These are phyloP conservation scores for Xestoiulus laeticollis DNA, from an alignment of 2,888 invertebrate genomes.

Conservation along the genomic window DNA sequence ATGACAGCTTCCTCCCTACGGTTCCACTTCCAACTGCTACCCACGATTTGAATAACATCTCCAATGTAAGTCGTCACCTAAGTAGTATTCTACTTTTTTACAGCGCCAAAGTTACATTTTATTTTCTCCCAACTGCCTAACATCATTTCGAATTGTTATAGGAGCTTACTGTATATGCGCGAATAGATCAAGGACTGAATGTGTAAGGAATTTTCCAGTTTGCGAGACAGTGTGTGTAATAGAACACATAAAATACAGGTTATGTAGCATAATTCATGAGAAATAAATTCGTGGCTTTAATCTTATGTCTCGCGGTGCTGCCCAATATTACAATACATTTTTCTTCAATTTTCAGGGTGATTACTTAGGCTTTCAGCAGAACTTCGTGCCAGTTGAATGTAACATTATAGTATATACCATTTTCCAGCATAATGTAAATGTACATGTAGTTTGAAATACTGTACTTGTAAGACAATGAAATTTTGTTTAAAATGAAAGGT, in stretches of 20 bases:
- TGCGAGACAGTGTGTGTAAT: background rate
- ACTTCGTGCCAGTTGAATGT: no score
- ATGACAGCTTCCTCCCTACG: background rate
- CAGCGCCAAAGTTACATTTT: background rate
- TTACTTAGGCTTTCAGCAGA: no score
- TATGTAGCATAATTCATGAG: background rate
- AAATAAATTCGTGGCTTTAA: background rate
- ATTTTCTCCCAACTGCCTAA: background rate
- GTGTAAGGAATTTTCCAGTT: background rate
- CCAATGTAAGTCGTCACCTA: background rate
- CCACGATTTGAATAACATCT: background rate
- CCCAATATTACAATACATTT: background rate
- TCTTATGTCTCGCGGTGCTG: background rate
- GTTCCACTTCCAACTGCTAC: background rate
- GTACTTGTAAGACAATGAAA: no score
- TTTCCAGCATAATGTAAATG: no score
- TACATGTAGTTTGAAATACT: no score
- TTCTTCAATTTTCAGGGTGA: no score
- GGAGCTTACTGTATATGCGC: background rate
- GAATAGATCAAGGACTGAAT: background rate
- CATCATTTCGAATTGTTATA: background rate
- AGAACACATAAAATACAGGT: slow-evolving; percentile 16
- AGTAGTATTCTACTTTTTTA: slow-evolving; percentile 3
- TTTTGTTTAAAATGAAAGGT: no score
- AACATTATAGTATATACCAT: no score